These are phyloP conservation scores for Gymnoscelis rufifasciata DNA, from an alignment of 2,888 invertebrate species.

Conservation along the genomic window DNA sequence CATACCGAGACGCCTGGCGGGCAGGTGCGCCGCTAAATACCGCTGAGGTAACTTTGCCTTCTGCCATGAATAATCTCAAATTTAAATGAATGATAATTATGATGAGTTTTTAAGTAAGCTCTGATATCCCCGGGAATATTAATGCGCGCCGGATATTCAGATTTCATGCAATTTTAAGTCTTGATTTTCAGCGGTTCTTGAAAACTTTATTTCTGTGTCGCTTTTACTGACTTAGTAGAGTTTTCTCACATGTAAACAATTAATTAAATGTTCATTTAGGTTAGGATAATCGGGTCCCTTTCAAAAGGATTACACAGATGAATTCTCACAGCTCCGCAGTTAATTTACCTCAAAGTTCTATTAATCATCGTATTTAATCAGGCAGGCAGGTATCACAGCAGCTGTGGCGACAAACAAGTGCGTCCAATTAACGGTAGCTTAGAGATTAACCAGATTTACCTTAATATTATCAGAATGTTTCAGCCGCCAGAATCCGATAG, in stretches of 20 bases:
- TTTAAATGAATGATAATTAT: constrained; percentile 75
- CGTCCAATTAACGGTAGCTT: constrained; percentile 38
- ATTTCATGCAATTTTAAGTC: constrained; percentile 7
- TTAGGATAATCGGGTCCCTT: background rate
- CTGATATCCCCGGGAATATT: constrained; percentile 47
- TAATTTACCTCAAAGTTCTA: constrained; percentile 1
- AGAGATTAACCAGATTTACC: constrained; percentile 33
- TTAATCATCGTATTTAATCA: constrained; percentile 33
- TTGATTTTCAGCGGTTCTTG: background rate
- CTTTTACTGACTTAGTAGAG: background rate
- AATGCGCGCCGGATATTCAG: constrained; percentile 34
- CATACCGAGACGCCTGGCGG: constrained; percentile 71
- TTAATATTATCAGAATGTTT: constrained; percentile 43
- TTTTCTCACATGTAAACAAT: background rate
- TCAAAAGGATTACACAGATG: background rate
- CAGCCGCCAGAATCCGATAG: constrained; percentile 38
- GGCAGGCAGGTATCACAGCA: constrained; percentile 33
- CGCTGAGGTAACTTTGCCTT: constrained; percentile 64
- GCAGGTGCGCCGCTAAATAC: constrained; percentile 75
- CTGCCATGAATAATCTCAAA: constrained; percentile 70
- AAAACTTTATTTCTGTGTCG: background rate
- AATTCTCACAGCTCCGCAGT: background rate
- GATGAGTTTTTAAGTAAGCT: constrained; percentile 63
- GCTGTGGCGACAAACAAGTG: constrained; percentile 28
- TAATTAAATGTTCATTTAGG: background rate